Evolutionary conservation across 2,113 vertebrate genomes (phyloP).

Genomic region (Furnarius figulus): DNA sequence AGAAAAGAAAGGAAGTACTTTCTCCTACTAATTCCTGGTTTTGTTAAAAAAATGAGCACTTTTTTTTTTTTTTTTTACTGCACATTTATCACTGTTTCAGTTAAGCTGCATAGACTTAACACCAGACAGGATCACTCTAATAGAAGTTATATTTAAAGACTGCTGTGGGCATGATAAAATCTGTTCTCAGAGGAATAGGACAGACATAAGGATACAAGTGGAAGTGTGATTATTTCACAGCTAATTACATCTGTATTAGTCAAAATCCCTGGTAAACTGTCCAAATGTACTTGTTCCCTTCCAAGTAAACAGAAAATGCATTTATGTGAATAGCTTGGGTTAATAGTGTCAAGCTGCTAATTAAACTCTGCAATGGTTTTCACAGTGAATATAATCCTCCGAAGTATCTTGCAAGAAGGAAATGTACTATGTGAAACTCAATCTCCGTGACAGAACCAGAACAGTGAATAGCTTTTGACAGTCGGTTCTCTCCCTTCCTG

Average conservation of each 20-base stretch:
- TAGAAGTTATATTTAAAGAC: background rate
- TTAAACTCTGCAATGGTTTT: background rate
- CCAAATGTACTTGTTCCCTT: background rate
- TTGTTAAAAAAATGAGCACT: background rate
- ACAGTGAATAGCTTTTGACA: background rate
- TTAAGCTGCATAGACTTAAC: background rate
- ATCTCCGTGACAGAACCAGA: background rate
- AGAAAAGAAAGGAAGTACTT: background rate
- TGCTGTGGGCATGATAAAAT: background rate
- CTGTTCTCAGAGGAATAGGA: background rate
- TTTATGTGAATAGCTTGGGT: background rate
- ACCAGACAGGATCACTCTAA: background rate
- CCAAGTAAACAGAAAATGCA: background rate
- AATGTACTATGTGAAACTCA: background rate
- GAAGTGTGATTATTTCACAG: background rate
- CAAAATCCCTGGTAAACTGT: background rate
- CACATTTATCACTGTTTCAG: background rate
- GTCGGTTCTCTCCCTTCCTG: background rate
- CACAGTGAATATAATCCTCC: background rate
- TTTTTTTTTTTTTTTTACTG: background rate
- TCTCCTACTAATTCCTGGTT: background rate
- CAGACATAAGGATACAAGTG: background rate
- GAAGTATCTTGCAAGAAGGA: background rate
- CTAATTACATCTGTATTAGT: slow-evolving; percentile 13
- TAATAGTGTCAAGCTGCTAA: background rate